These are phyloP conservation scores for Ormyrus nitidulus DNA, from an alignment of 2,888 invertebrate species.

Conservation along the genomic window DNA sequence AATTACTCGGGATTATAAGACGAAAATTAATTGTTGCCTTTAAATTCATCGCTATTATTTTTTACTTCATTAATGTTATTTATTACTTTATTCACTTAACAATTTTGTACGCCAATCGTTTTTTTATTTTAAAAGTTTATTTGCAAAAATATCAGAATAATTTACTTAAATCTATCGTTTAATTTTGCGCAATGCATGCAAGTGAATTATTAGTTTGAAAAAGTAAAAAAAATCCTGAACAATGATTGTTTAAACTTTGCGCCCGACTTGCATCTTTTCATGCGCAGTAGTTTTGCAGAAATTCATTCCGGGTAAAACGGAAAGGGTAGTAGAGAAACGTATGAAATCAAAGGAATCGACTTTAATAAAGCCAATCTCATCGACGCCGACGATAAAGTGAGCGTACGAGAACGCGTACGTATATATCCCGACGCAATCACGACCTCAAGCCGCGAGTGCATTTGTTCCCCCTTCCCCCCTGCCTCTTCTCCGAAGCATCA, in stretches of 20 bases:
- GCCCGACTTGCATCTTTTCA: not conserved
- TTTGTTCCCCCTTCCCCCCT: not conserved
- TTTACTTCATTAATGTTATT: too few species aligned
- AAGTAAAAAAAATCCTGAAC: not conserved
- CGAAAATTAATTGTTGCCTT: too few species aligned
- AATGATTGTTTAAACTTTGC: not conserved
- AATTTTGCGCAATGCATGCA: too few species aligned
- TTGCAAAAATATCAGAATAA: too few species aligned
- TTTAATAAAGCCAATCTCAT: slow-evolving; percentile 43
- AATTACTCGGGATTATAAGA: too few species aligned
- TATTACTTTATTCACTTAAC: too few species aligned
- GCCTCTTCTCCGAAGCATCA: too few species aligned
- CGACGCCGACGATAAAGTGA: slow-evolving; percentile 22
- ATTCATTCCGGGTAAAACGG: too few species aligned
- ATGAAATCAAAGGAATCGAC: slow-evolving; percentile 28
- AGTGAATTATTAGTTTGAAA: not conserved
- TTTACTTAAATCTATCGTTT: too few species aligned
- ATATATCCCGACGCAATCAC: not conserved
- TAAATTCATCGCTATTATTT: too few species aligned
- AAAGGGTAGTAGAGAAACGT: not conserved
- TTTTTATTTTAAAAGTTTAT: too few species aligned
- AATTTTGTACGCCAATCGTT: too few species aligned
- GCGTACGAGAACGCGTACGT: not conserved
- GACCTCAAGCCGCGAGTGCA: slow-evolving; percentile 4
- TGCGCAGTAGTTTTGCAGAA: not conserved